Conservation (phyloP, 2,113 vertebrate species). For the Tragelaphus scriptus region DNA sequence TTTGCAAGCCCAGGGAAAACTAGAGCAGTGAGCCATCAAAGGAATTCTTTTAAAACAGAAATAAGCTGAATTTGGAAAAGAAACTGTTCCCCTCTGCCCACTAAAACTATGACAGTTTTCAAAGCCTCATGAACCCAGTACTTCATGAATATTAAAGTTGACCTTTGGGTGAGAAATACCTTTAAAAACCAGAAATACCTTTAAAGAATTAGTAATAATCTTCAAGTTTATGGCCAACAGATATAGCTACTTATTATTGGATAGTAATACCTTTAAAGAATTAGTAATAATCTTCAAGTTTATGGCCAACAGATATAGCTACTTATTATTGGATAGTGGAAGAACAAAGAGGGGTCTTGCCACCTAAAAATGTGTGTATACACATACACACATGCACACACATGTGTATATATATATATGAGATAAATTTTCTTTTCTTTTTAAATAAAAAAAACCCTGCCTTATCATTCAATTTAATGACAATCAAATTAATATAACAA, state of each 20-base stretch:
- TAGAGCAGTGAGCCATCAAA: neutral
- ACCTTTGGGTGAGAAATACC: neutral
- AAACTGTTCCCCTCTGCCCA: neutral
- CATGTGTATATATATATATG: neutral
- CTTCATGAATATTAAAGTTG: neutral
- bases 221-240: neutral
- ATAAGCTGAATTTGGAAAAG: neutral
- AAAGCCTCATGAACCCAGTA: neutral
- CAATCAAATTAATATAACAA: neutral
- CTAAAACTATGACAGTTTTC: neutral
- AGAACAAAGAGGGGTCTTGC: neutral
- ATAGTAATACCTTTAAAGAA: neutral
- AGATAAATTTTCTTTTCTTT: neutral
- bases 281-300: neutral
- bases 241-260: neutral
- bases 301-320: neutral
- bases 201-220: neutral
- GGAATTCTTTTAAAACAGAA: neutral
- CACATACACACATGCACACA: neutral
- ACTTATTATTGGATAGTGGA: neutral
- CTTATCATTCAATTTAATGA: neutral
- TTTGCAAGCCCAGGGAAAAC: neutral
- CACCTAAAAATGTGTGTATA: neutral
- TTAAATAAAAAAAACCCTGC: neutral
- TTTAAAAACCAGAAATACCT: neutral